A percentile compares a stretch with the other conserved stretches of the same genome.
Evolutionary conservation across 2,113 vertebrate genomes (phyloP).

Genomic region (Accipiter cooperii): DNA sequence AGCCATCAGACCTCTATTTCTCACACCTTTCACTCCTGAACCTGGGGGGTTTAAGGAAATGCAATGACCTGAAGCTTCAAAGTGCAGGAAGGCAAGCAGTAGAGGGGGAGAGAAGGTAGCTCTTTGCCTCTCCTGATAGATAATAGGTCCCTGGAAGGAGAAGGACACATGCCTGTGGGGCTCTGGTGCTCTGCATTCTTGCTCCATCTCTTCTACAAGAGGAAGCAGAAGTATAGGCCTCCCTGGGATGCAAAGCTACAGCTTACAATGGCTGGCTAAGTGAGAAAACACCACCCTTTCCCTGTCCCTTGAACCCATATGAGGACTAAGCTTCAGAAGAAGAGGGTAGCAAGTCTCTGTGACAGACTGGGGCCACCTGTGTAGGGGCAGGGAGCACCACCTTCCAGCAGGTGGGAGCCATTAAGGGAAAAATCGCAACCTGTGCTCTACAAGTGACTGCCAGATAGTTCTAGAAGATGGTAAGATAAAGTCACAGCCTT

Average conservation of each 20-base stretch:
- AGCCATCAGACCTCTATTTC: background rate
- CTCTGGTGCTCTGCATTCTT: background rate
- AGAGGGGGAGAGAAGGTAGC: background rate
- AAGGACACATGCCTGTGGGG: fast-evolving
- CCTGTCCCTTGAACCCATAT: background rate
- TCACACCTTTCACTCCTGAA: background rate
- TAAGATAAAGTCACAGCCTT: background rate
- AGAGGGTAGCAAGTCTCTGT: background rate
- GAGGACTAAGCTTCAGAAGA: background rate
- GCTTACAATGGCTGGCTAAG: background rate
- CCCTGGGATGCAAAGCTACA: background rate
- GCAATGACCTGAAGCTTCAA: background rate
- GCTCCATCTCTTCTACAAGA: background rate
- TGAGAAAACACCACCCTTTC: background rate
- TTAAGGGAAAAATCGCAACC: background rate
- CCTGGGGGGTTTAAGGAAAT: background rate
- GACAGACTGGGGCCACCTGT: background rate
- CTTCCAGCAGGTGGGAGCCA: background rate
- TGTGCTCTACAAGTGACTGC: background rate
- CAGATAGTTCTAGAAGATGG: background rate
- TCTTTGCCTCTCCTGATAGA: background rate
- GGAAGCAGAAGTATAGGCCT: background rate
- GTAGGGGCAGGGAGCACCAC: background rate
- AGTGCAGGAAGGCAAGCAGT: background rate
- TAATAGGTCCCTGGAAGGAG: background rate